Percentiles rank a stretch among this genome's conserved stretches.
Evolutionary conservation across 2,113 vertebrate species (phyloP).

Genomic region (Nematolebias whitei): DNA sequence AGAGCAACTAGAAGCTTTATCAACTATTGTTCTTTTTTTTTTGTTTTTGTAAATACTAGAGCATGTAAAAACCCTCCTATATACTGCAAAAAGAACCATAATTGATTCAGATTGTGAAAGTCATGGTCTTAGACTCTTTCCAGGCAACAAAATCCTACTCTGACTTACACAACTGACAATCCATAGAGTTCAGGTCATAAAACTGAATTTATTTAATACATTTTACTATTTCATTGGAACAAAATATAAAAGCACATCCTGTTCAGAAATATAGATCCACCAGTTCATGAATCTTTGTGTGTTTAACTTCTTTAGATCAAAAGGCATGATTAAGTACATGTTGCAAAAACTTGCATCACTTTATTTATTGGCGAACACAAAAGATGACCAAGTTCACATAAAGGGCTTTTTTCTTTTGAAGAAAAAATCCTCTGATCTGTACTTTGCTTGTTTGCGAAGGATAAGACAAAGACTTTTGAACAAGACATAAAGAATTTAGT

Average conservation of each 20-base stretch:
- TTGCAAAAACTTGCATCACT: slow-evolving; percentile 74
- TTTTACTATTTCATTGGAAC: not conserved
- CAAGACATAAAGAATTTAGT: not conserved
- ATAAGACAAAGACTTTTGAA: slow-evolving; percentile 9
- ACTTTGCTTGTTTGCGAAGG: slow-evolving; percentile 75
- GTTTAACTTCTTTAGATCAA: slow-evolving; percentile 71
- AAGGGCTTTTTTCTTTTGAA: slow-evolving; percentile 67
- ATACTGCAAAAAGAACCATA: too few species aligned
- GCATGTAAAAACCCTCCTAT: too few species aligned
- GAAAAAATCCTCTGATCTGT: slow-evolving; percentile 74
- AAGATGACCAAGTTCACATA: slow-evolving; percentile 62
- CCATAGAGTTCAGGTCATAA: not conserved
- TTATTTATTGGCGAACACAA: slow-evolving; percentile 82
- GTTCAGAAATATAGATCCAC: slow-evolving; percentile 14
- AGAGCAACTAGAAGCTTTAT: too few species aligned
- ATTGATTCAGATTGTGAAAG: not conserved
- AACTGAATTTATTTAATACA: not conserved
- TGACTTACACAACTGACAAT: not conserved
- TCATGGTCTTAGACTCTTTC: not conserved
- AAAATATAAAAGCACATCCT: not conserved
- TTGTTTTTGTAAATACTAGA: too few species aligned
- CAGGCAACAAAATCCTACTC: not conserved
- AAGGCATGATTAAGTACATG: slow-evolving; percentile 80
- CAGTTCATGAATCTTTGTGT: slow-evolving; percentile 1
- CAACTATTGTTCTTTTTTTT: too few species aligned